A percentile compares a stretch with the other conserved stretches of the same genome.
phyloP scores from a whole-genome alignment of 2,113 vertebrate genomes.

The Pelusios castaneus region DNA sequence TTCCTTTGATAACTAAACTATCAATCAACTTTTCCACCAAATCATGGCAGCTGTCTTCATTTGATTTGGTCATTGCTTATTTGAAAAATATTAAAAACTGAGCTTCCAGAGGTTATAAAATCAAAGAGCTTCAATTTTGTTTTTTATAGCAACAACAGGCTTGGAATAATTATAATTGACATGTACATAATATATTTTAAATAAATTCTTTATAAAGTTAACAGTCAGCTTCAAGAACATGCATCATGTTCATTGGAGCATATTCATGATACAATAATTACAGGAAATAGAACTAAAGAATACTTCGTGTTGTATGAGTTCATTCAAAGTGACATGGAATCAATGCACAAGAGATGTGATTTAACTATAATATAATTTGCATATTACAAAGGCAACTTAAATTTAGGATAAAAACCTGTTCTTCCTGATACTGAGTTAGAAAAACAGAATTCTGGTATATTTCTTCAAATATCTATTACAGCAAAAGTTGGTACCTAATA shows the following conservation, averaged over 20 bases:
- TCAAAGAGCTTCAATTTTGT: too few relatives aligned
- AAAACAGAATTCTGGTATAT: fast-evolving
- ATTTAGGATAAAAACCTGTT: neutral
- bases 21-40: neutral
- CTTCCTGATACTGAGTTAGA: neutral
- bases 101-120: neutral
- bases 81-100: neutral
- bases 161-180: neutral
- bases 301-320: neutral
- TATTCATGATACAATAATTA: neutral
- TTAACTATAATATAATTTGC: neutral
- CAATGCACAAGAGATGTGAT: neutral
- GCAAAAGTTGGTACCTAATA: neutral
- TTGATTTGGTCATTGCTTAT: neutral
- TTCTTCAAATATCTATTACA: fast-evolving
- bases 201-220: neutral
- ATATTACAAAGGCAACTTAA: neutral
- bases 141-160: neutral
- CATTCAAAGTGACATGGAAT: neutral
- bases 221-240: neutral
- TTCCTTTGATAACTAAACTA: fast-evolving
- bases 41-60: neutral
- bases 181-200: neutral
- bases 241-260: neutral
- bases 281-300: neutral